These are phyloP conservation scores for Bombus waltoni DNA, from an alignment of 1,140 invertebrate genomes.

Conservation along the genomic window DNA sequence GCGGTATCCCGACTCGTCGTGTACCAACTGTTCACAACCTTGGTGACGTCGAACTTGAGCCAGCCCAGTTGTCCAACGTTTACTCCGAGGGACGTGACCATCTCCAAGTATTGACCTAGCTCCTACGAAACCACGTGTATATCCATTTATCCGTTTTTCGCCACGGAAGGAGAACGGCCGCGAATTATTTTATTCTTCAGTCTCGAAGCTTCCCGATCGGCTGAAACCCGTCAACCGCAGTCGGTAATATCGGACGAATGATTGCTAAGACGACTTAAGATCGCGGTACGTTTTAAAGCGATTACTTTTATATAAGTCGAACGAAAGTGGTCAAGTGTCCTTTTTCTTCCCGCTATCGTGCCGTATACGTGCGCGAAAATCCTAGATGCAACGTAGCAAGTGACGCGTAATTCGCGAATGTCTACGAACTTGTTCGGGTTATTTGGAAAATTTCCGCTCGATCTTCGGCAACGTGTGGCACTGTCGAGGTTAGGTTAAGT, in stretches of 20 bases:
- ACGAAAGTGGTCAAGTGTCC: constrained; percentile 12
- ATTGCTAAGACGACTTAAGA: constrained; percentile 47
- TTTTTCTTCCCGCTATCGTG: neutral
- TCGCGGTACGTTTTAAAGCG: constrained; percentile 42
- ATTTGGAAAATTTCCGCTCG: too few species aligned
- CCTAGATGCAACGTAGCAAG: too few species aligned
- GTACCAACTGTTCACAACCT: constrained; percentile 89
- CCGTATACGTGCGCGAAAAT: neutral
- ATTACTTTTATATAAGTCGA: constrained; percentile 47
- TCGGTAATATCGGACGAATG: constrained; percentile 43
- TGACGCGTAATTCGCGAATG: too few species aligned
- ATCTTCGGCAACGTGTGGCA: too few species aligned
- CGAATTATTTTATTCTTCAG: neutral
- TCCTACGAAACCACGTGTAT: constrained; percentile 69
- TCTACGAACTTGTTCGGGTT: too few species aligned
- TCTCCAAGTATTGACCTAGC: constrained; percentile 81
- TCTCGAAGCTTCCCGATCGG: constrained; percentile 39
- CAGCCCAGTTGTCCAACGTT: constrained; percentile 88
- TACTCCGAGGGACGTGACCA: constrained; percentile 88
- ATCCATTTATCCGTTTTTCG: neutral
- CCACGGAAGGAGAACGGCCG: neutral
- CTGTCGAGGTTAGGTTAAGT: too few species aligned
- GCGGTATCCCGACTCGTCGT: constrained; percentile 79
- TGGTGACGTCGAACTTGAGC: constrained; percentile 93
- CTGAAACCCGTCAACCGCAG: constrained; percentile 52